Evolutionary conservation across 2,797 vertebrate genomes (phyloP), one percentile per base, ranked within the genome.

Genomic region (Ptychobarbus kaznakovi): DNA sequence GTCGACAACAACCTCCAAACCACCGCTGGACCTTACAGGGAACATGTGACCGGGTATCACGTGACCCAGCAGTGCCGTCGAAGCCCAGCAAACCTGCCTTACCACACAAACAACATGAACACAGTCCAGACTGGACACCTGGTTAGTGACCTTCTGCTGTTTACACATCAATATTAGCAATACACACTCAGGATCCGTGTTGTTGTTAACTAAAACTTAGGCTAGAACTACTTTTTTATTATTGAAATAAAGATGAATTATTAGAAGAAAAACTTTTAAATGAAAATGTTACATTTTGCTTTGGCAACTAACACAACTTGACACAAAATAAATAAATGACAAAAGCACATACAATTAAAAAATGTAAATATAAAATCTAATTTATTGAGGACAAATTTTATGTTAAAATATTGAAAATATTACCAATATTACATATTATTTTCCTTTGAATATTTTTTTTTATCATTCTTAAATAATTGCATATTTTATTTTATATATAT

Each of bases 21-120:
- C 88, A 91, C 91, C 89, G 93, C 92, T 40, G 90, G 93, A 84
- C 94, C 94, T 20, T 96, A 94, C 91, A 96, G 95, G 89, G 94
- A 95, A 85, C 95, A 94, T 82, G 90, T 86, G 92, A 93, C 89
- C 95, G 95, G 78, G 56, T 75, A 84, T 76, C 95, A 94, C 84
- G 90, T 87, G 92, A 91, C 88, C 0, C 93, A 93, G 85, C 94
- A 92, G 0, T 42, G 92, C 63, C n/a, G 90, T 92, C 93, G 95
- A 89, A 89, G 91, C 53, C 78, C 95, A 90, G 94, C 94, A 90
- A 94, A 96, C 91, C 80, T 91, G 88, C 91, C 87, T 66, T 92
- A 93, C 82, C 94, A 94, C 83, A 93, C 68, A 79, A 88, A 86
- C 28, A 91, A 88, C n/a, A 86, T 87, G 4, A 88, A 89, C 46